Base-by-base conservation (phyloP, 1,140 invertebrate species). In the Homarus americanus region DNA sequence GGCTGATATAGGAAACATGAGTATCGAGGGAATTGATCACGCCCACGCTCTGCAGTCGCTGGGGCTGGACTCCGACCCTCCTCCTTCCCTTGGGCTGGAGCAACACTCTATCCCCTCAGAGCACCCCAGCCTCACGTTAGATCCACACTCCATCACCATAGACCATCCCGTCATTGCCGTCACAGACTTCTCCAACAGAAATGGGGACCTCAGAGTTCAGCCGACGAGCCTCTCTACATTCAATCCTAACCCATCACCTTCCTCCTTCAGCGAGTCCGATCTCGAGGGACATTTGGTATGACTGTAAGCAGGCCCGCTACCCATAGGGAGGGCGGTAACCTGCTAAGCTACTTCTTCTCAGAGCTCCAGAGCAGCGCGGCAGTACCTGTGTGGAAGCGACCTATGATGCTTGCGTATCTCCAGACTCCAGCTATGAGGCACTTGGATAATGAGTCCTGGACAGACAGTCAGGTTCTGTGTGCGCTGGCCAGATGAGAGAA, bases 81-180 rank as follows among this genome's bases (percentile, higher is more conserved):
- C 92, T 28, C 90, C 92, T 4, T 92, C 92, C n/a, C 73, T 93
- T 63, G 92, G 92, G n/a, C 82, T 93, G 38, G 92, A 93, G 53
- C 92, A 93, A 73, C 92, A 93, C 76, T 93, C 92, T 4, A 91
- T 93, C 38, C 92, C 91, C 40, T 93, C 92, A 10, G 92, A 93
- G 53, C 92, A 88, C 75, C 87, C 92, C 20, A 93, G 92, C 66
- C 87, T 93, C 53, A 91, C 92, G 63, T 78, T 93, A 28, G 92
- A 93, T 76, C 92, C 92, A 0, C 89, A 93, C 82, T 93, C 92
- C 76, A 93, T 93, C 66, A 93, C 92, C 24, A 93, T 93, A 83
- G 92, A 93, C 82, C 92, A 93, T 40, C 92, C 88, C 32, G 87
- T 91, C 38, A 87, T 91, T 44, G 82, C 91, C 34, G 86, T 93